phyloP scores from a whole-genome alignment of 53 echinoderm and acorn worm species.

The Actinopyga echinites region DNA sequence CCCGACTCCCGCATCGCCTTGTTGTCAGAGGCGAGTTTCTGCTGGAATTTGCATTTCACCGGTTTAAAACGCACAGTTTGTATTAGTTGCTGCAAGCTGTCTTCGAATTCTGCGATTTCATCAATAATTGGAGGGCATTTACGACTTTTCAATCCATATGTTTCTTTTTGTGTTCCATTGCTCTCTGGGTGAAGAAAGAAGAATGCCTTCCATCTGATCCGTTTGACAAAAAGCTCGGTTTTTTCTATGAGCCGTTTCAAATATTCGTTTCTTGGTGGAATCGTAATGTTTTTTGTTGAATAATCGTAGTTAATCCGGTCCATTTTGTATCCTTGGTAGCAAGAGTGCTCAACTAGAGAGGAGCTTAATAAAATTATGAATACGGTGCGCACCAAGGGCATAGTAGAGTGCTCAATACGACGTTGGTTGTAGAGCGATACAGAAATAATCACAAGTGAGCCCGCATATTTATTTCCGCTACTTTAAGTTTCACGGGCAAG shows the following conservation, averaged over 20 bases:
- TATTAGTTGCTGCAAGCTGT: not conserved
- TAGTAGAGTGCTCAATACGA: too few species aligned
- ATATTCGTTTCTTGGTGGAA: conserved; percentile 10
- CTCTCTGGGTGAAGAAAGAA: not conserved
- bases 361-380: not conserved
- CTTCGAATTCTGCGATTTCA: not conserved
- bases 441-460: too few species aligned
- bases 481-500: too few species aligned
- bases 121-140: not conserved
- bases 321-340: not conserved
- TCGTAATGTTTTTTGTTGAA: conserved; percentile 17
- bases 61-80: not conserved
- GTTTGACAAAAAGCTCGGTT: not conserved
- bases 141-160: not conserved
- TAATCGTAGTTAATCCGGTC: conserved; percentile 7
- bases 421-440: too few species aligned
- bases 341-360: conserved; percentile 2
- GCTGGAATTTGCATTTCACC: not conserved
- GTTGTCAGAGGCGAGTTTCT: not conserved
- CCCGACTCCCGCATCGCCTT: not conserved
- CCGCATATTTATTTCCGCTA: too few species aligned
- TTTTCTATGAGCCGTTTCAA: not conserved
- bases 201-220: conserved; percentile 7
- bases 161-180: not conserved
- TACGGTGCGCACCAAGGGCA: too few species aligned